Conservation (phyloP, 2,888 invertebrate genomes). For the Hirtodrosophila cameraria region DNA sequence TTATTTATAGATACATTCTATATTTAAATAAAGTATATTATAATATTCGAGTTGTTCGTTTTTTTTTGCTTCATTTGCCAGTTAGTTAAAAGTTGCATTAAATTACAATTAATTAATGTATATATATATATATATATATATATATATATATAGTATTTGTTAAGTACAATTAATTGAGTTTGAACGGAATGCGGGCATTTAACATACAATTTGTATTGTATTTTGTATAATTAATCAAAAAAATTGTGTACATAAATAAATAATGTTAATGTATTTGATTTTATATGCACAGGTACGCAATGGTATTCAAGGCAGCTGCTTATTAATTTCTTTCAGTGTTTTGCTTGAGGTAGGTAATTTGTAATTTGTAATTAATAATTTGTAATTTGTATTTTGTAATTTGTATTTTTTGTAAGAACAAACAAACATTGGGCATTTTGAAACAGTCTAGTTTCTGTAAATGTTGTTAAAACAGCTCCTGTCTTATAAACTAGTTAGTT, state of each 20-base stretch:
- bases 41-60: slow-evolving; percentile 59
- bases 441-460: slow-evolving; percentile 31
- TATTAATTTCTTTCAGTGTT: slow-evolving; percentile 54
- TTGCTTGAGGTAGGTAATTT: slow-evolving; percentile 67
- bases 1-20: slow-evolving; percentile 12
- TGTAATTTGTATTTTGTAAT: slow-evolving; percentile 13
- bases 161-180: slow-evolving; percentile 56
- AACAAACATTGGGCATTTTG: slow-evolving; percentile 31
- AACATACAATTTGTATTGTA: slow-evolving; percentile 9
- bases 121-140: slow-evolving; percentile 12
- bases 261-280: slow-evolving; percentile 57
- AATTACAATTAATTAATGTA: slow-evolving; percentile 29
- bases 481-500: slow-evolving; percentile 32
- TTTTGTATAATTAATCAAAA: background rate
- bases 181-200: slow-evolving; percentile 74
- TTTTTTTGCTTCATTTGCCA: slow-evolving; percentile 37
- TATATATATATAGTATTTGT: slow-evolving; percentile 10
- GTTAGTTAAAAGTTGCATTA: slow-evolving; percentile 42
- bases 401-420: slow-evolving; percentile 8
- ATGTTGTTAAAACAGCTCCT: slow-evolving; percentile 39
- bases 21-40: slow-evolving; percentile 4
- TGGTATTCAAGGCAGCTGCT: slow-evolving; percentile 67
- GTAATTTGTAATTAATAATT: slow-evolving; percentile 22
- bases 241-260: slow-evolving; percentile 44
- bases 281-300: slow-evolving; percentile 78